Conservation (phyloP, 1,140 invertebrate genomes). For the Lycorma delicatula region DNA sequence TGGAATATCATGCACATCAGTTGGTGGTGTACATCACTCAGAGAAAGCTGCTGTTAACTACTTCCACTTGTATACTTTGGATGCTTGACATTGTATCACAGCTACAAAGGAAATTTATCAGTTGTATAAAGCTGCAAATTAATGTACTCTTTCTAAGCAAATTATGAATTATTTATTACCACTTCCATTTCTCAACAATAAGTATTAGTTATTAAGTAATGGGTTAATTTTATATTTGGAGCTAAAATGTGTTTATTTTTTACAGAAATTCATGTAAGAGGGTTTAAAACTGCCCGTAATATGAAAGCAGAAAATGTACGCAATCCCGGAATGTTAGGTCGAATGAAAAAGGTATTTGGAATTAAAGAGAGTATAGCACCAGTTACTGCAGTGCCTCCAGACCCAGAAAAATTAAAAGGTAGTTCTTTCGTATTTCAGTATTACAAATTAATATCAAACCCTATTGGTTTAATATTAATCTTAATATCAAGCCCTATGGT, state of each 20-base stretch:
- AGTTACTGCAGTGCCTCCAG: not conserved
- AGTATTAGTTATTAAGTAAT: not conserved
- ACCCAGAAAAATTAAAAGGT: not conserved
- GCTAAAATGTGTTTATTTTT: not conserved
- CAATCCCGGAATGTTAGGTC: constrained; percentile 17
- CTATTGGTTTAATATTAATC: not conserved
- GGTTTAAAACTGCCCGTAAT: constrained; percentile 25
- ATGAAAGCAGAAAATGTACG: constrained; percentile 19
- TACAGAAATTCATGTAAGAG: constrained; percentile 20
- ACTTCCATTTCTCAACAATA: not conserved
- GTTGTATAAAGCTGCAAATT: not conserved
- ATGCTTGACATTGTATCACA: no score
- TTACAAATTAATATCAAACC: not conserved
- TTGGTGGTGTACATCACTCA: no score
- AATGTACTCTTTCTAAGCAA: not conserved
- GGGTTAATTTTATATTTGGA: not conserved
- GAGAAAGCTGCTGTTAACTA: no score
- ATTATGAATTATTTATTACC: not conserved
- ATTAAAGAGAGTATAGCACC: constrained; percentile 13
- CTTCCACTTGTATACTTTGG: no score
- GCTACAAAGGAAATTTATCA: no score
- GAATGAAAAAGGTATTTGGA: constrained; percentile 17
- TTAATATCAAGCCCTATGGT: not conserved
- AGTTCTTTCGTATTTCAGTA: not conserved
- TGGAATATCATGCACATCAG: no score